Evolutionary conservation across 2,797 vertebrate genomes (phyloP), one percentile per base, ranked within the genome.

Genomic region (Prunella strophiata): DNA sequence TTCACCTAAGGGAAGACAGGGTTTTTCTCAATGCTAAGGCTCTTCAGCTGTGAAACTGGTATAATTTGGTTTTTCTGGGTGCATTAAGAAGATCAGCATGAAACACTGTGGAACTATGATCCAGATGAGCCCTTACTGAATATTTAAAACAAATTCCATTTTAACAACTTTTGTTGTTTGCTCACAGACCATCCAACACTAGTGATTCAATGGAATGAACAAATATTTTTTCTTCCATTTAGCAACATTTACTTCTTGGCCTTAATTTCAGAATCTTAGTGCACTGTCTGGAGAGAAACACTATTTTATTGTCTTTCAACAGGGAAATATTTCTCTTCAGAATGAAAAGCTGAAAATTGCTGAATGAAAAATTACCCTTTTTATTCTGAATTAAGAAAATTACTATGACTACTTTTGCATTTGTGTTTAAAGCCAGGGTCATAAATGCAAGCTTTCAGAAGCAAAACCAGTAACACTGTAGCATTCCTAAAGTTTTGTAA

Each of bases 321-420:
- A 72, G 7, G 36, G 42, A 67, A 78, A 70, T 26, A 40, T 36
- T 93, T 94, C 91, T 7, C 3, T 48, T 57, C 51, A 30, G 30
- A 84, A 55, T 61, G 21, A 43, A 88, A 94, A 88, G n/a, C 18
- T n/a, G 30, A 77, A 87, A 85, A 91, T 11, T 32, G 16, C 13
- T 22, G 61, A 67, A 81, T 40, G 25, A 7, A 68, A 94, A 86
- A 93, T 70, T 40, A n/a, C 10, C 14, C 13, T 36, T 78, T 94
- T 94, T 68, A 75, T 72, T 81, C 47, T 20, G 19, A 94, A 81
- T 81, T 88, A 86, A 89, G 34, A n/a, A 87, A 94, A 92, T 78
- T 13, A 27, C 27, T 78, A 12, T 40, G 23, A 59, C 40, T 85
- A 65, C 50, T 91, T 92, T 90, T 58, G 50, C 27, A 70, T 58